Conservation (phyloP, 2,113 vertebrate species). For the Onychostoma macrolepis region DNA sequence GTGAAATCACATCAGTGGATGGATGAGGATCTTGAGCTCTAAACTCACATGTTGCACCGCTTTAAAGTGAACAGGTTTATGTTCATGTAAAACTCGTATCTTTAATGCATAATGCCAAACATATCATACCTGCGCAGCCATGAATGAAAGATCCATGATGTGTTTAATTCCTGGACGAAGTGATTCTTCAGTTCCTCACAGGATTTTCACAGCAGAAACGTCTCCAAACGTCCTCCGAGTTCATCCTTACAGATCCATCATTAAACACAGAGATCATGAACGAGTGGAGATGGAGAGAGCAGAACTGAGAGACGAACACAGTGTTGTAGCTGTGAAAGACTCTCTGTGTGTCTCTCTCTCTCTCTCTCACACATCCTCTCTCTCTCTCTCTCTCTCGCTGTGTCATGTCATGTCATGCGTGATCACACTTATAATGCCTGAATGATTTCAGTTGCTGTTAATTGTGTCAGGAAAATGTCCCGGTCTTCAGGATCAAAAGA, state of each 20-base stretch:
- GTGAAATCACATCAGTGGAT: background rate
- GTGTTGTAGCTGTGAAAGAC: background rate
- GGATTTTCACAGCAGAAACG: background rate
- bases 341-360: conserved; percentile 38
- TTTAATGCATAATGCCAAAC: background rate
- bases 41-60: background rate
- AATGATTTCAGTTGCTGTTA: background rate
- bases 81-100: background rate
- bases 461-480: conserved; percentile 4
- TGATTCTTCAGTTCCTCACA: background rate
- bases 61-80: background rate
- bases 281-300: background rate
- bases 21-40: background rate
- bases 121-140: conserved; percentile 89
- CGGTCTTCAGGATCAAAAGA: background rate
- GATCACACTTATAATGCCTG: conserved; percentile 5
- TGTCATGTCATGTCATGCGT: background rate
- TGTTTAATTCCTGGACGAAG: conserved; percentile 57
- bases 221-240: background rate
- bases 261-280: background rate
- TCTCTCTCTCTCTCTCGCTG: background rate
- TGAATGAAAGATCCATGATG: conserved; percentile 94
- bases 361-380: background rate
- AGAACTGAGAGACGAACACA: background rate
- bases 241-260: conserved; percentile 40